phyloP scores from a whole-genome alignment of 2,113 vertebrate genomes.

The Oplegnathus fasciatus region DNA sequence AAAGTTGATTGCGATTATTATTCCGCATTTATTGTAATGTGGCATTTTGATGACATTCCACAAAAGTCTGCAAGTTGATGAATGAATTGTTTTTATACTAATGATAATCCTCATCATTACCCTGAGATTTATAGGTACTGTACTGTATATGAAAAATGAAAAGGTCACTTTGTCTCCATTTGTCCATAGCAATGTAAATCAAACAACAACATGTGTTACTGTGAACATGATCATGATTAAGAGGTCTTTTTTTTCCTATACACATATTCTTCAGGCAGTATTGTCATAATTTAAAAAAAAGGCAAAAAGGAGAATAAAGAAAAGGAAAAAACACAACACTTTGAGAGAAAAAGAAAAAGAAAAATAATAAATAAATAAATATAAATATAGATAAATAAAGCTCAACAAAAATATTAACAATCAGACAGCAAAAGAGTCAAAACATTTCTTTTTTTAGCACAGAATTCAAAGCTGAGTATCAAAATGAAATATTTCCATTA shows the following conservation, averaged over 20 bases:
- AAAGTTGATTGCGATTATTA: neutral
- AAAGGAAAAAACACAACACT: neutral
- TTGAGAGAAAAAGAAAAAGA: neutral
- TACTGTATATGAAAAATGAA: no score
- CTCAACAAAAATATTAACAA: neutral
- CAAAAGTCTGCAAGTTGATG: neutral
- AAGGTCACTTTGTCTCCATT: neutral
- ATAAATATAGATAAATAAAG: neutral
- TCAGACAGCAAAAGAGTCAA: neutral
- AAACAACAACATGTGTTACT: neutral
- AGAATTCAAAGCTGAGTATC: neutral
- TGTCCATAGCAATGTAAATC: neutral
- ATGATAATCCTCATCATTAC: neutral
- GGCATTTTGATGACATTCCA: constrained; percentile 30
- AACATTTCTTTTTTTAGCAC: neutral
- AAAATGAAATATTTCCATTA: neutral
- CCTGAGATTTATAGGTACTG: neutral
- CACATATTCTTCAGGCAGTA: neutral
- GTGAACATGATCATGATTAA: neutral
- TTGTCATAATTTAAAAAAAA: neutral
- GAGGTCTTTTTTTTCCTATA: neutral
- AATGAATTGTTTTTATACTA: neutral
- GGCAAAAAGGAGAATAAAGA: neutral
- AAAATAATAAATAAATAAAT: no score
- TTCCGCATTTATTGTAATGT: constrained; percentile 20